Percentiles rank a stretch among this genome's conserved stretches.
phyloP scores from a whole-genome alignment of 2,113 vertebrate genomes.

The Calyptommatus sinebrachiatus region DNA sequence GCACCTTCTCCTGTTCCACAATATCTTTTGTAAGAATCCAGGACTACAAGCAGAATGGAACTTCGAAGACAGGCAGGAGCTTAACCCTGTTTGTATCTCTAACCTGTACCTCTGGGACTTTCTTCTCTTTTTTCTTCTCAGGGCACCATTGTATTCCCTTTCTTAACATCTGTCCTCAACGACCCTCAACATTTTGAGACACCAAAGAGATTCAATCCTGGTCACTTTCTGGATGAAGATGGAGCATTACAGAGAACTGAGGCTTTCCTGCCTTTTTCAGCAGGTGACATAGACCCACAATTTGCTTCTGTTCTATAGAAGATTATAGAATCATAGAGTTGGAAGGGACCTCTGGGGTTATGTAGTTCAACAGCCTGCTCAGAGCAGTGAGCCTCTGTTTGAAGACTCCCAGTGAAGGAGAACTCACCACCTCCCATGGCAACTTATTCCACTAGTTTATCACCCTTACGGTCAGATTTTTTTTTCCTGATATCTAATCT shows the following conservation, averaged over 20 bases:
- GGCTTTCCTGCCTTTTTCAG: slow-evolving; percentile 38
- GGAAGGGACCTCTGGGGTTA: too few species aligned
- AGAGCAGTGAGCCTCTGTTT: too few species aligned
- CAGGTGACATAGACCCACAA: background rate
- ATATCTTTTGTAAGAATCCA: too few species aligned
- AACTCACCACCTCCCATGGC: too few species aligned
- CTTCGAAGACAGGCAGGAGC: background rate
- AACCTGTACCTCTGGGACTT: background rate
- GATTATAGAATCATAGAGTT: too few species aligned
- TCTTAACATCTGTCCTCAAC: slow-evolving; percentile 13
- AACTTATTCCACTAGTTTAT: too few species aligned
- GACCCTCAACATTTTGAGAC: background rate
- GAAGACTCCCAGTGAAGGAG: too few species aligned
- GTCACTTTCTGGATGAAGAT: slow-evolving; percentile 29
- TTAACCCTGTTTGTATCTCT: background rate
- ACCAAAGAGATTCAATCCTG: slow-evolving; percentile 29
- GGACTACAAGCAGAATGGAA: too few species aligned
- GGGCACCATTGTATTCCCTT: slow-evolving; percentile 13
- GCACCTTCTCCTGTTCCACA: too few species aligned
- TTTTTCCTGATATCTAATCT: too few species aligned
- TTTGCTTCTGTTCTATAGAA: background rate
- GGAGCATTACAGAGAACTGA: slow-evolving; percentile 17
- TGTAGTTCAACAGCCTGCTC: too few species aligned
- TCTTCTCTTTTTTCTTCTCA: background rate
- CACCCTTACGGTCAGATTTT: too few species aligned